Evolutionary conservation across 2,888 invertebrate genomes (phyloP).

Genomic region (Tineola bisselliella): DNA sequence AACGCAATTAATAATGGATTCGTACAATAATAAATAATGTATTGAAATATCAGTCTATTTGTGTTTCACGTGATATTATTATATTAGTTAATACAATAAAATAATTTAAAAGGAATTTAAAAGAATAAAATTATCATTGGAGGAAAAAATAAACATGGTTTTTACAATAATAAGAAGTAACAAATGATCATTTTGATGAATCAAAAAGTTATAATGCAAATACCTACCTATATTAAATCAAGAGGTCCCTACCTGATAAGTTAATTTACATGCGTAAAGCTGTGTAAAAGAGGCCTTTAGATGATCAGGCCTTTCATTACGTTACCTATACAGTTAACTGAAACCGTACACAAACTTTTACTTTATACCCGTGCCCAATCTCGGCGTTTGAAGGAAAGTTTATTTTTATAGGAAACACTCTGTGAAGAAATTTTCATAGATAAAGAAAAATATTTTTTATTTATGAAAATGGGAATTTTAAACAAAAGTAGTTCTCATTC

Average conservation of each 20-base stretch:
- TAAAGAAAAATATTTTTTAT: background rate
- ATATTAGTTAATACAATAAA: too few relatives aligned
- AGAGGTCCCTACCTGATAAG: background rate
- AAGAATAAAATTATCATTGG: too few relatives aligned
- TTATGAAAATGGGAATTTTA: too few relatives aligned
- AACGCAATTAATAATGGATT: too few relatives aligned
- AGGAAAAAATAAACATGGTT: too few relatives aligned
- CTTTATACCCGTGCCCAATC: background rate
- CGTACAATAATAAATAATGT: too few relatives aligned
- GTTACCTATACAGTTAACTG: background rate
- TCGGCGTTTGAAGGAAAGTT: background rate
- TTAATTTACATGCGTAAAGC: background rate
- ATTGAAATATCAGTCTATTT: too few relatives aligned
- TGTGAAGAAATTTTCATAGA: background rate
- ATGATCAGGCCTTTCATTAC: background rate
- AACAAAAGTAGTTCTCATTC: too few relatives aligned
- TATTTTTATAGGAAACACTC: background rate
- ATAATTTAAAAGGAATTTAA: too few relatives aligned
- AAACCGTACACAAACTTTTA: slow-evolving; percentile 4
- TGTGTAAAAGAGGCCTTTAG: background rate
- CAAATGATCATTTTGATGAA: background rate
- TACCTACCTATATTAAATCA: background rate
- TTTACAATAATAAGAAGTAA: background rate
- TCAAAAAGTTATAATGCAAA: background rate
- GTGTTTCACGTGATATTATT: too few relatives aligned